Percentiles rank a stretch among this genome's conserved stretches.
Conservation (phyloP, 2,113 vertebrate genomes). For the Tragelaphus imberbis region DNA sequence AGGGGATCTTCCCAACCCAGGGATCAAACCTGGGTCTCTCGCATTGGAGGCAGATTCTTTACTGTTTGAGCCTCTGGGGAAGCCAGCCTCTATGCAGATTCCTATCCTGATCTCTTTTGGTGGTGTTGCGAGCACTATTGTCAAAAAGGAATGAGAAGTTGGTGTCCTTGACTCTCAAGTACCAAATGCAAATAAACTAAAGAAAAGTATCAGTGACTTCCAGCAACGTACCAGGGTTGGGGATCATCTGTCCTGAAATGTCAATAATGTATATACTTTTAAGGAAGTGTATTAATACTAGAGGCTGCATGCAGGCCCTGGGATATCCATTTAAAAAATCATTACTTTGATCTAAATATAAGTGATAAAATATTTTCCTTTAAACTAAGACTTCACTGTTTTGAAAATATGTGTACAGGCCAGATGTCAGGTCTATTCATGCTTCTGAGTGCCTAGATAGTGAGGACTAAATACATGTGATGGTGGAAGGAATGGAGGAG, state of each 20-base stretch:
- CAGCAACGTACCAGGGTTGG: not conserved
- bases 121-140: not conserved
- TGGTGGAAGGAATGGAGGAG: not conserved
- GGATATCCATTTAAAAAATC: slow-evolving; percentile 1
- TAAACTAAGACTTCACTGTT: not conserved
- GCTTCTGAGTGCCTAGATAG: not conserved
- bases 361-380: slow-evolving; percentile 10
- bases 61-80: not conserved
- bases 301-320: not conserved
- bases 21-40: not conserved
- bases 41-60: not conserved
- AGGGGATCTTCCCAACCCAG: not conserved
- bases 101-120: not conserved
- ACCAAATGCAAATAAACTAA: not conserved
- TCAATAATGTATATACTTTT: not conserved
- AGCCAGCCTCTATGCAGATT: not conserved
- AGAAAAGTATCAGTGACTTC: not conserved
- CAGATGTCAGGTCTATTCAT: not conserved
- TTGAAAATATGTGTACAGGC: not conserved
- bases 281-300: not conserved
- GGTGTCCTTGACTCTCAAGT: not conserved
- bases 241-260: not conserved
- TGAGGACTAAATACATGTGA: not conserved
- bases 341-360: not conserved
- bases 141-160: not conserved